Base-by-base conservation (phyloP, 2,888 invertebrate genomes). In the Ischnus inquisitorius region DNA sequence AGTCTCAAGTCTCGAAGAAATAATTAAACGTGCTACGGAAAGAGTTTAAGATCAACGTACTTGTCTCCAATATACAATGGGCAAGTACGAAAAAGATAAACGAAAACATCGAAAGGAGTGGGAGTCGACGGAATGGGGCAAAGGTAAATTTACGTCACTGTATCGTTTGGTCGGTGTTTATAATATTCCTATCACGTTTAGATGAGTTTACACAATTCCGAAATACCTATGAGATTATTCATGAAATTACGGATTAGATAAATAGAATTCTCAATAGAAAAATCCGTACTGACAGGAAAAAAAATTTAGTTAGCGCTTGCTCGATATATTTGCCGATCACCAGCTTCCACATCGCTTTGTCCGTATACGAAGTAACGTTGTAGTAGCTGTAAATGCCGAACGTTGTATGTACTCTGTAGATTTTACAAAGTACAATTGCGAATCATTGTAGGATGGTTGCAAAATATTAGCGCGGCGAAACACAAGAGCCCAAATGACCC, bases 11-110 rank as follows among this genome's bases (percentile, higher is more conserved):
- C 22, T 60, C 16, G 64, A 67, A 48, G 22, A 16, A 22, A 14
- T 25, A 34, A 67, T 14, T 3, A 57, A n/a, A 54, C n/a, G 3
- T 72, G 75, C 43, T 60, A 67, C 28, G 12, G 34, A 46, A 84
- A 87, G 16, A 48, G 82, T 5, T 76, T 5, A 48, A 5, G 16
- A 48, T 16, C 48, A 1, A 48, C 16, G 48, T 48, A 48, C n/a
- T 48, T n/a, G 16, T 16, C 48, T n/a, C 4, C 3, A 48, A 48
- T 48, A 5, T 48, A 16, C 16, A 34, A 60, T 86, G 39, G 82
- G 78, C 6, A 51, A 82, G 10, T 68, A 85, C 48, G 67, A 51
- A n/a, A 77, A 77, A 60, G 68, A 67, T 39, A 68, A 77, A 57
- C 19, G 76, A 3, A 76, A 76, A 34, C 68, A 77, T 28, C 54